Evolutionary conservation across 2,797 vertebrate species (phyloP).

Genomic region (Ctenopoma kingsleyae): DNA sequence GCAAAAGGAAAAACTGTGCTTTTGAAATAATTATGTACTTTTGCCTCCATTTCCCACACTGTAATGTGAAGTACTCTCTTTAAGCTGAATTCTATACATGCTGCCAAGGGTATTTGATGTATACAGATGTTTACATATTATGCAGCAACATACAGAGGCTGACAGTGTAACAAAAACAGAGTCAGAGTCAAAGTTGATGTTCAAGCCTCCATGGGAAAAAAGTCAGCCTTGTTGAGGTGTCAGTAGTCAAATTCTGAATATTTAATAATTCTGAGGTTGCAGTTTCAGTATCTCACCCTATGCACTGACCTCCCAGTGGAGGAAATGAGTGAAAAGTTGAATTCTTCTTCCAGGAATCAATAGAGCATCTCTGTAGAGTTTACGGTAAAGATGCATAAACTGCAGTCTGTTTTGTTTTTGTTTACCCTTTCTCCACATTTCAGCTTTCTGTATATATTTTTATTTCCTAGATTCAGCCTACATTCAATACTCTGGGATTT

Average conservation of each 20-base stretch:
- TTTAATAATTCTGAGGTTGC: slow-evolving; percentile 45
- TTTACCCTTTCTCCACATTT: slow-evolving; percentile 10
- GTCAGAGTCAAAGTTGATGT: slow-evolving; percentile 8
- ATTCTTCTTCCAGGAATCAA: slow-evolving; percentile 48
- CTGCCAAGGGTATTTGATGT: slow-evolving; percentile 34
- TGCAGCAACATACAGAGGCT: background rate
- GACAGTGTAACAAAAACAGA: slow-evolving; percentile 10
- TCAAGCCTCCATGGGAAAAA: slow-evolving; percentile 12
- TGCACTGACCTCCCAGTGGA: slow-evolving; percentile 34
- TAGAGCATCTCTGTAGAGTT: slow-evolving; percentile 40
- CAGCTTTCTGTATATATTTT: slow-evolving; percentile 12
- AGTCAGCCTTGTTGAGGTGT: slow-evolving; percentile 28
- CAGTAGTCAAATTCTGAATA: slow-evolving; percentile 31
- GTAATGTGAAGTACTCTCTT: background rate
- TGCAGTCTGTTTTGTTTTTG: slow-evolving; percentile 29
- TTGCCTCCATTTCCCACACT: slow-evolving; percentile 12
- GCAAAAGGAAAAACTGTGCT: slow-evolving; percentile 27
- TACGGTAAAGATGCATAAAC: slow-evolving; percentile 33
- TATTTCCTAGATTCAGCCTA: slow-evolving; percentile 79
- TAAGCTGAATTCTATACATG: slow-evolving; percentile 16
- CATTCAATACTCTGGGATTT: slow-evolving; percentile 84
- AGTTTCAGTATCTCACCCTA: slow-evolving; percentile 26
- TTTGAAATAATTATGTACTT: slow-evolving; percentile 45
- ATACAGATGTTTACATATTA: slow-evolving; percentile 25
- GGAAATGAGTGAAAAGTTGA: slow-evolving; percentile 40